These are phyloP conservation scores for Microctonus hyperodae DNA, from an alignment of 2,888 invertebrate species.

Conservation along the genomic window DNA sequence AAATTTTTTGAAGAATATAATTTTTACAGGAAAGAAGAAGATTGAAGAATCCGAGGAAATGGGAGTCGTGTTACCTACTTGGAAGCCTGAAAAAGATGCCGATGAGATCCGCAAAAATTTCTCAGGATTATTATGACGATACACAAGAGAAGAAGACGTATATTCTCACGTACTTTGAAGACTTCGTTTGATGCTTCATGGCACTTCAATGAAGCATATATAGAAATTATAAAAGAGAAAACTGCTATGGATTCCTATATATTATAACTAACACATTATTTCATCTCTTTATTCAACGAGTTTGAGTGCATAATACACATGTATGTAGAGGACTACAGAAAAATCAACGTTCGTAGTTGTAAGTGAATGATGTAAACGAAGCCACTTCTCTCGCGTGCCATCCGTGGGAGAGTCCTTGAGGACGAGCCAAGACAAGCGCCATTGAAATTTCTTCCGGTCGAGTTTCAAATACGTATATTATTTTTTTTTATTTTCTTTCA, in stretches of 20 bases:
- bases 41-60: slow-evolving; percentile 32
- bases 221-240: slow-evolving; percentile 37
- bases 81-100: slow-evolving; percentile 31
- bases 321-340: slow-evolving; percentile 41
- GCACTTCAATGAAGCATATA: slow-evolving; percentile 38
- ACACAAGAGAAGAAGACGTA: slow-evolving; percentile 12
- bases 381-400: slow-evolving; percentile 27
- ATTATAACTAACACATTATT: not conserved
- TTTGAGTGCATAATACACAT: slow-evolving; percentile 23
- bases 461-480: slow-evolving; percentile 25
- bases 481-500: not conserved
- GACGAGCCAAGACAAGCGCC: slow-evolving; percentile 34
- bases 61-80: slow-evolving; percentile 36
- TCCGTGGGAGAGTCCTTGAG: slow-evolving; percentile 54
- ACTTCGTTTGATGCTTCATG: slow-evolving; percentile 41
- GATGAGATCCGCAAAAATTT: slow-evolving; percentile 33
- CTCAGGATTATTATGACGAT: slow-evolving; percentile 31
- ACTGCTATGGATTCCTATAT: slow-evolving; percentile 39
- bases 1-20: not conserved
- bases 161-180: slow-evolving; percentile 48
- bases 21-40: slow-evolving; percentile 4
- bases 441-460: slow-evolving; percentile 45
- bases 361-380: slow-evolving; percentile 25
- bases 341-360: slow-evolving; percentile 42
- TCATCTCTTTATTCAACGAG: slow-evolving; percentile 14